Evolutionary conservation across 1,140 invertebrate genomes (phyloP).

Genomic region (Solenopsis invicta): DNA sequence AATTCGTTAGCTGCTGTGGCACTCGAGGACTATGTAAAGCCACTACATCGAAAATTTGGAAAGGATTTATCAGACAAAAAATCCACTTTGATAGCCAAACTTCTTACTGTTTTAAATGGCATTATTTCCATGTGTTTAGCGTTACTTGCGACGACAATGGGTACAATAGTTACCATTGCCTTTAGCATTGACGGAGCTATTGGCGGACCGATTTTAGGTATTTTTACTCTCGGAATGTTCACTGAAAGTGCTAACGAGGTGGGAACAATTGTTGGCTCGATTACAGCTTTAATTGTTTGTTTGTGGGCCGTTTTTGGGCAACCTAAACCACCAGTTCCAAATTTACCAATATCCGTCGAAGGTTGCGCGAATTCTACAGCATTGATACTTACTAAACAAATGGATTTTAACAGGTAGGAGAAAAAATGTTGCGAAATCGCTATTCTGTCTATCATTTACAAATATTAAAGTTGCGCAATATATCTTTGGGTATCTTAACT

Average conservation of each 20-base stretch:
- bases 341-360: slow-evolving; percentile 88
- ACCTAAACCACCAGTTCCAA: slow-evolving; percentile 89
- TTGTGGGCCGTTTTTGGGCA: slow-evolving; percentile 95
- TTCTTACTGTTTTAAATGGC: slow-evolving; percentile 90
- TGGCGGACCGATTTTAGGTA: slow-evolving; percentile 92
- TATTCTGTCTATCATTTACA: not conserved
- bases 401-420: slow-evolving; percentile 19
- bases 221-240: slow-evolving; percentile 94
- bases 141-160: slow-evolving; percentile 91
- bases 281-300: slow-evolving; percentile 90
- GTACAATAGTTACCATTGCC: slow-evolving; percentile 91
- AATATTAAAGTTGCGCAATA: not conserved
- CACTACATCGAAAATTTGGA: slow-evolving; percentile 69
- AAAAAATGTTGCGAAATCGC: not conserved
- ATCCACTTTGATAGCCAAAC: slow-evolving; percentile 85
- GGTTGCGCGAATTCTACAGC: slow-evolving; percentile 86
- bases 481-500: no score
- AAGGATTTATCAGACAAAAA: slow-evolving; percentile 83
- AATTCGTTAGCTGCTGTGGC: slow-evolving; percentile 95
- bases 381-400: not conserved
- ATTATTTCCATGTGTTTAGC: slow-evolving; percentile 91
- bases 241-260: slow-evolving; percentile 89
- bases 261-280: slow-evolving; percentile 91
- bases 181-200: slow-evolving; percentile 92
- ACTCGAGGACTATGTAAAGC: slow-evolving; percentile 93